Evolutionary conservation across 2,797 vertebrate species (phyloP), one percentile per base, ranked within the genome.

Genomic region (Euthynnus affinis): DNA sequence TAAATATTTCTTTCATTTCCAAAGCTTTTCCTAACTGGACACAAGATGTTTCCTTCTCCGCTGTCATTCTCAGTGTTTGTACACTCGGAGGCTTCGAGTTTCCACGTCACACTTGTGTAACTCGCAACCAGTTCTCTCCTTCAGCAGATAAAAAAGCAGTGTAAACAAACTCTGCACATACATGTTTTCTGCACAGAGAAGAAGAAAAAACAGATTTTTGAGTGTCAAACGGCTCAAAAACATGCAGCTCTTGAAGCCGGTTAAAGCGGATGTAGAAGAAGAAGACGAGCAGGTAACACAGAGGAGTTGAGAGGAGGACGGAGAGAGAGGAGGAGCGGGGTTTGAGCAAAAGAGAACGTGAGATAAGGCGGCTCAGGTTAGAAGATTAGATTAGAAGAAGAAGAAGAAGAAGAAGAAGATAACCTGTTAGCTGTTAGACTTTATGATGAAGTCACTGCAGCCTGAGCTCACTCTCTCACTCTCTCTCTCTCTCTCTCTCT

Each of bases 321-420:
- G 5, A 20, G 13, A 18, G 15, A 58, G 2, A 14, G 20, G 52
- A 56, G 23, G 23, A 58, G 23, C 8, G 9, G 29, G 57, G 32
- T 53, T 9, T 34, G 23, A 25, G 40, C n/a, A 2, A 25, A n/a
- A 59, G 48, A 44, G 66, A 57, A 40, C 5, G n/a, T 52, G 25
- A 72, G 63, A 70, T 69, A 46, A 78, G 44, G 22, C 17, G 3
- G 32, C 61, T 71, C 44, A 59, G 29, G 57, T 65, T 13, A 85
- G 62, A 67, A 71, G 13, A 52, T 20, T 60, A 69, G 64, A 65
- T 84, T 66, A 68, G 27, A 32, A 60, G 46, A 58, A 51, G 42
- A 22, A 29, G 68, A n/a, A 68, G 27, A 32, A 60, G 46, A 58
- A 51, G 42, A 22, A 29, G 68, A n/a, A 61, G 63, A 57, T 20